A percentile compares a stretch with the other conserved stretches of the same genome.
phyloP scores from a whole-genome alignment of 2,888 invertebrate genomes.

The Chromoteleia sp. region DNA sequence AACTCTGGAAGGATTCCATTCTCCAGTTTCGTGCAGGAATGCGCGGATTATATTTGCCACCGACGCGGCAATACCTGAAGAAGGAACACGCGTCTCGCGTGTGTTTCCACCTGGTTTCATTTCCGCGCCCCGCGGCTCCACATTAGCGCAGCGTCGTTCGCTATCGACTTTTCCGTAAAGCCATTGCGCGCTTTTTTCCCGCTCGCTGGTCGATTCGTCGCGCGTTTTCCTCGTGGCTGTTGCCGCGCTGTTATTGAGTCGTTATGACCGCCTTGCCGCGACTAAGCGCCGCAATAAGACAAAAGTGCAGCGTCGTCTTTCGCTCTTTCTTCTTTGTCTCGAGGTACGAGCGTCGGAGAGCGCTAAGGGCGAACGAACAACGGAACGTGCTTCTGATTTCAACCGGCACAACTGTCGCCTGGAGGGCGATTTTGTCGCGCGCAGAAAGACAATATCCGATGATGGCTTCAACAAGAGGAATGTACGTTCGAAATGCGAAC shows the following conservation, averaged over 20 bases:
- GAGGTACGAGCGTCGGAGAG: slow-evolving; percentile 15
- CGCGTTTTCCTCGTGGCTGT: slow-evolving; percentile 20
- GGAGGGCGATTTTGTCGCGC: slow-evolving; percentile 55
- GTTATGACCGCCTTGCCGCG: slow-evolving; percentile 19
- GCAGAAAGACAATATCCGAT: slow-evolving; percentile 57
- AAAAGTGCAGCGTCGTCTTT: slow-evolving; percentile 39
- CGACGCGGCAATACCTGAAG: slow-evolving; percentile 6
- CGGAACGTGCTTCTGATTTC: slow-evolving; percentile 51
- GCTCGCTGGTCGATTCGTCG: neutral
- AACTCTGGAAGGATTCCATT: no score
- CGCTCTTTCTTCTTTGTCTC: slow-evolving; percentile 20
- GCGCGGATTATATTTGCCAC: slow-evolving; percentile 1
- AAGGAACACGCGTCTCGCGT: slow-evolving; percentile 4
- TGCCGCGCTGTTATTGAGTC: slow-evolving; percentile 26
- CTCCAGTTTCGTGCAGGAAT: neutral
- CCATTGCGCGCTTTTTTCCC: neutral
- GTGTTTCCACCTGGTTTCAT: no score
- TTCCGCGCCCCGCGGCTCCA: slow-evolving; percentile 3
- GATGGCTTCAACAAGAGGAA: slow-evolving; percentile 42
- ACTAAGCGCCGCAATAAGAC: slow-evolving; percentile 34
- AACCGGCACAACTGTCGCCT: slow-evolving; percentile 58
- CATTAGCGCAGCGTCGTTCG: slow-evolving; percentile 2
- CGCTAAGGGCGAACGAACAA: slow-evolving; percentile 10
- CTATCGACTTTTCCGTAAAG: slow-evolving; percentile 14
- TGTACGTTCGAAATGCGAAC: slow-evolving; percentile 15